Percentiles rank a stretch among this genome's conserved stretches.
phyloP scores from a whole-genome alignment of 1,140 invertebrate genomes.

The Fopius arisanus region DNA sequence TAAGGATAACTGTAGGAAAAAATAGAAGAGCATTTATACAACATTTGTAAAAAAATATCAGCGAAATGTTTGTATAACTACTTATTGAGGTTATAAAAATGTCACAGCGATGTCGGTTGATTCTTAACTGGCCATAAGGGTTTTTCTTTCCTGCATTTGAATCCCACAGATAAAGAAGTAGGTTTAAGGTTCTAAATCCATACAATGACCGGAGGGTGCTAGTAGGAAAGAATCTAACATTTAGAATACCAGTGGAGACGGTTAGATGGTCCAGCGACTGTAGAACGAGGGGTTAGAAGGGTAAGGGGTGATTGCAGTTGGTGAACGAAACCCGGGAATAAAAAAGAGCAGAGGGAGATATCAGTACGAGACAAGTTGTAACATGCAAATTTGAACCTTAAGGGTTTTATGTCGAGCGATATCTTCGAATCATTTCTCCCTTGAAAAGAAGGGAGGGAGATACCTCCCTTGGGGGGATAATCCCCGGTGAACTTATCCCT shows the following conservation, averaged over 20 bases:
- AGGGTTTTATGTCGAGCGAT: constrained; percentile 64
- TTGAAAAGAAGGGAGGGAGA: constrained; percentile 30
- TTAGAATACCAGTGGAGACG: constrained; percentile 56
- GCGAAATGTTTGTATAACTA: too few relatives aligned
- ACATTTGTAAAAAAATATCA: too few relatives aligned
- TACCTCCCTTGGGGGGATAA: constrained; percentile 29
- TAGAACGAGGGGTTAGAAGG: constrained; percentile 18
- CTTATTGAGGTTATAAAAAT: background rate
- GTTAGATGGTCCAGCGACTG: constrained; percentile 37
- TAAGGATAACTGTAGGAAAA: too few relatives aligned
- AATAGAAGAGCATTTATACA: too few relatives aligned
- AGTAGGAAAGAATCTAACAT: constrained; percentile 53
- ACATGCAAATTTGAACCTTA: constrained; percentile 66
- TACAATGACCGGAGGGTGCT: constrained; percentile 55
- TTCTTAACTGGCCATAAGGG: constrained; percentile 28
- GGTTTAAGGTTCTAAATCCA: constrained; percentile 52
- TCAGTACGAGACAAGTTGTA: constrained; percentile 50
- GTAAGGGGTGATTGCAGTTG: constrained; percentile 33
- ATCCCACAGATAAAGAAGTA: constrained; percentile 58
- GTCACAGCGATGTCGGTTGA: background rate
- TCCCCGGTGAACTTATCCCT: constrained; percentile 37
- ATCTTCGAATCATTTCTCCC: constrained; percentile 60
- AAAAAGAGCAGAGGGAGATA: constrained; percentile 39
- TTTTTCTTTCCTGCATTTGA: constrained; percentile 33
- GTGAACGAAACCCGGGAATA: constrained; percentile 31